Base-by-base conservation (phyloP, 2,888 invertebrate genomes). In the Brachyopa scutellaris region DNA sequence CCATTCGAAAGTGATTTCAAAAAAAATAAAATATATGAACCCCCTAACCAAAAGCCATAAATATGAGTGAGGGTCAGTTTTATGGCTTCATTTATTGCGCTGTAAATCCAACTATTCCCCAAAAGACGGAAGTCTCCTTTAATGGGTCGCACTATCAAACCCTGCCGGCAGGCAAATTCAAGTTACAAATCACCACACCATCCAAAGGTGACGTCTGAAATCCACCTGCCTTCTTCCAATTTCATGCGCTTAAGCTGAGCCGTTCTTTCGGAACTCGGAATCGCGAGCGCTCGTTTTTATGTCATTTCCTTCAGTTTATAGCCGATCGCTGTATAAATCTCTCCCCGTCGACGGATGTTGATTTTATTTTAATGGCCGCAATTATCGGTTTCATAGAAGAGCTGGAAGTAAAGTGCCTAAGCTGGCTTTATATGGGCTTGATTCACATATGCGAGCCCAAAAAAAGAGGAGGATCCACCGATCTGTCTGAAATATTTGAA, bases 51-150 rank as follows among this genome's bases (percentile, higher is more conserved):
- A 67, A 55, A 42, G 31, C 31, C 11, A 9, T 23, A 7, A 19
- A 23, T 0, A n/a, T 40, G 51, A 51, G n/a, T n/a, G n/a, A 53
- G n/a, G 49, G 29, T 19, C 15, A 31, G 45, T 45, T 70, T 64
- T 33, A 69, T 38, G 26, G 21, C 15, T 42, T 26, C 42, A 36
- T 49, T 36, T 38, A 53, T 57, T 42, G 23, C 8, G 62, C 40
- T 62, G 31, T 59, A 66, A 78, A 73, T 59, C 33, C 42, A 45
- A 57, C 23, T 64, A 15, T 51, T 13, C n/a, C 47, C 59, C 59
- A 66, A 74, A 40, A 61, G 79, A 66, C 74, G 74, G 74, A 74
- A 74, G 79, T 55, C 38, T 19, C 40, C 61, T 79, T 79, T 79
- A 74, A 79, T 61, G 38, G 66, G 21, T 53, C 51, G 23, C 45